A percentile compares a stretch with the other conserved stretches of the same genome.
Evolutionary conservation across 2,888 invertebrate species (phyloP).

Genomic region (Hedya salicella): DNA sequence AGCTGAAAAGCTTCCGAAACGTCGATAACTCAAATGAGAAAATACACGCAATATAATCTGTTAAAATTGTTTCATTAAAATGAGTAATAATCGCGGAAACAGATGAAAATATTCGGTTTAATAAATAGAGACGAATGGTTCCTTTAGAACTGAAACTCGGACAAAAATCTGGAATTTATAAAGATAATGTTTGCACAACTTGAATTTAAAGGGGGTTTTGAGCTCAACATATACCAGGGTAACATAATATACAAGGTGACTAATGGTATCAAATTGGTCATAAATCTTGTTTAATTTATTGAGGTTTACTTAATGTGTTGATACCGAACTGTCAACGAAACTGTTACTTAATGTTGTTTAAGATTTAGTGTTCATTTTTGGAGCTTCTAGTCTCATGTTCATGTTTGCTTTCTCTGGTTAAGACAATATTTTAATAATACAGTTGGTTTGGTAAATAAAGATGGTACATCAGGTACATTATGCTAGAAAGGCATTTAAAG

Average conservation of each 20-base stretch:
- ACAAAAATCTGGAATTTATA: background rate
- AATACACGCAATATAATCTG: too few relatives aligned
- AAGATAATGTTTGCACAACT: background rate
- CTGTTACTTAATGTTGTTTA: background rate
- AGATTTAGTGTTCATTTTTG: constrained; percentile 31
- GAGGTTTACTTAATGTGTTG: background rate
- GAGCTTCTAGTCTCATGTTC: constrained; percentile 10
- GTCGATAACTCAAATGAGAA: too few relatives aligned
- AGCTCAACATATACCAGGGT: background rate
- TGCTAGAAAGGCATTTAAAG: too few relatives aligned
- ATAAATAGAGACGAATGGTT: too few relatives aligned
- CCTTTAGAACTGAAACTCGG: too few relatives aligned
- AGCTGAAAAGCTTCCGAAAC: too few relatives aligned
- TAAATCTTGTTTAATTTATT: constrained; percentile 18
- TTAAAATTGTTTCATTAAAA: too few relatives aligned
- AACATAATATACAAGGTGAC: background rate
- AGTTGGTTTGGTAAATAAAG: background rate
- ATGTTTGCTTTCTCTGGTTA: constrained; percentile 28
- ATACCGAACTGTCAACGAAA: background rate
- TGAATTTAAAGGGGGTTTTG: background rate
- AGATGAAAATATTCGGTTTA: too few relatives aligned
- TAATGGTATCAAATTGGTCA: constrained; percentile 16
- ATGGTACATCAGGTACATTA: too few relatives aligned
- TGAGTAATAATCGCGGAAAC: too few relatives aligned
- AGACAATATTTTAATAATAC: background rate